A percentile compares a stretch with the other conserved stretches of the same genome.
phyloP scores from a whole-genome alignment of 2,113 vertebrate species.

The Sula dactylatra region DNA sequence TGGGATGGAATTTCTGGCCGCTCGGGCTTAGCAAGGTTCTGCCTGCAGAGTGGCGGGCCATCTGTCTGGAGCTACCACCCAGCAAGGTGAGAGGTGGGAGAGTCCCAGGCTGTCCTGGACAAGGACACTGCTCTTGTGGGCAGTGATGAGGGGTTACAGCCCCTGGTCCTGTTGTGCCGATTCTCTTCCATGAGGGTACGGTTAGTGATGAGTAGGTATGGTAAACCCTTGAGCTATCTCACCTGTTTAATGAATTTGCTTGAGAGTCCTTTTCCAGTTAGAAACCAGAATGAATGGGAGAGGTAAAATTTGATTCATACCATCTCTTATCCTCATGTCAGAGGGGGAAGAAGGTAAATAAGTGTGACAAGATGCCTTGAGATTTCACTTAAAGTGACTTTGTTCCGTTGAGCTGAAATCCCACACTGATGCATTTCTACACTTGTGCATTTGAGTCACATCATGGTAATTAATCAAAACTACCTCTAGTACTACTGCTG shows the following conservation, averaged over 20 bases:
- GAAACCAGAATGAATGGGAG: background rate
- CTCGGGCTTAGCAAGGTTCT: background rate
- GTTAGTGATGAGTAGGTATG: background rate
- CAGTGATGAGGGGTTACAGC: background rate
- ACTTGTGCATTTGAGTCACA: background rate
- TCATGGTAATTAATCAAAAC: background rate
- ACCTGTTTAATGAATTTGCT: background rate
- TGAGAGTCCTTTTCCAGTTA: background rate
- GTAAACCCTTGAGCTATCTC: background rate
- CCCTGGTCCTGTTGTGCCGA: rapidly evolving
- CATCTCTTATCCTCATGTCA: background rate
- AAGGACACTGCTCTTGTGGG: background rate
- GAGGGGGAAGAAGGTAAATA: background rate
- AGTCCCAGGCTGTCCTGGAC: background rate
- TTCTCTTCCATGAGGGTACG: background rate
- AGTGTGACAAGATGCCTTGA: background rate
- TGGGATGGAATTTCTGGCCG: background rate
- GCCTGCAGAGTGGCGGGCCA: background rate
- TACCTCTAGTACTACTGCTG: background rate
- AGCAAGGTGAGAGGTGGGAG: background rate
- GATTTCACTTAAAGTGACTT: background rate
- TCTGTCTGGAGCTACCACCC: background rate
- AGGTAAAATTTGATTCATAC: background rate
- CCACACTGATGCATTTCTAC: background rate
- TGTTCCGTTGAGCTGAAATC: background rate